Evolutionary conservation across 1,140 invertebrate genomes (phyloP).

Genomic region (Apocrypta bakeri): DNA sequence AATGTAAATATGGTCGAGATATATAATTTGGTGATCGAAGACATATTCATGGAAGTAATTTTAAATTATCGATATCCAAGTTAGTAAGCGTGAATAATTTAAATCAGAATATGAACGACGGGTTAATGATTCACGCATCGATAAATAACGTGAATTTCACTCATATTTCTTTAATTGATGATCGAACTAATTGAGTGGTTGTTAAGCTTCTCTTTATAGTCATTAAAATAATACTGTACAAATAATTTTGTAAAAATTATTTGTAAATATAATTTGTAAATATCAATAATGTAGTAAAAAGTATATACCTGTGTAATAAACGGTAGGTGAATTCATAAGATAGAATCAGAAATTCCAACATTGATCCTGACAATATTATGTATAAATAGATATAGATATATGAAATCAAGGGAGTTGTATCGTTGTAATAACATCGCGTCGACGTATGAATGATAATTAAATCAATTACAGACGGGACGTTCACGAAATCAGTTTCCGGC

Average conservation of each 20-base stretch:
- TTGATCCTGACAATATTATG: neutral
- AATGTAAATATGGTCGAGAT: too few species aligned
- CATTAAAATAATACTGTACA: too few species aligned
- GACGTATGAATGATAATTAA: slow-evolving; percentile 25
- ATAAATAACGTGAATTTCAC: neutral
- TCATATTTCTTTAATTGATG: neutral
- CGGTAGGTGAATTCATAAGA: too few species aligned
- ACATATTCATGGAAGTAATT: neutral
- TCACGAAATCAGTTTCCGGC: slow-evolving; percentile 18
- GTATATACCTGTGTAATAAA: too few species aligned
- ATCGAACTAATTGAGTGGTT: too few species aligned
- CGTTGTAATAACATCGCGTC: slow-evolving; percentile 15
- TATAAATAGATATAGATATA: neutral
- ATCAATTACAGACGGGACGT: slow-evolving; percentile 12
- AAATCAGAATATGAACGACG: neutral
- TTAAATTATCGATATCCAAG: neutral
- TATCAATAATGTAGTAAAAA: too few species aligned
- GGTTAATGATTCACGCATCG: slow-evolving; percentile 1
- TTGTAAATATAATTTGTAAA: too few species aligned
- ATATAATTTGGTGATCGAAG: too few species aligned
- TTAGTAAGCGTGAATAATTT: neutral
- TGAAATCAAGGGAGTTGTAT: neutral
- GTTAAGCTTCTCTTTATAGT: too few species aligned
- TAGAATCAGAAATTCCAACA: too few species aligned
- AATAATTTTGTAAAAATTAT: too few species aligned